Evolutionary conservation across 1,140 invertebrate species (phyloP), one percentile per base, ranked within the genome.

Genomic region (Planococcus citri): DNA sequence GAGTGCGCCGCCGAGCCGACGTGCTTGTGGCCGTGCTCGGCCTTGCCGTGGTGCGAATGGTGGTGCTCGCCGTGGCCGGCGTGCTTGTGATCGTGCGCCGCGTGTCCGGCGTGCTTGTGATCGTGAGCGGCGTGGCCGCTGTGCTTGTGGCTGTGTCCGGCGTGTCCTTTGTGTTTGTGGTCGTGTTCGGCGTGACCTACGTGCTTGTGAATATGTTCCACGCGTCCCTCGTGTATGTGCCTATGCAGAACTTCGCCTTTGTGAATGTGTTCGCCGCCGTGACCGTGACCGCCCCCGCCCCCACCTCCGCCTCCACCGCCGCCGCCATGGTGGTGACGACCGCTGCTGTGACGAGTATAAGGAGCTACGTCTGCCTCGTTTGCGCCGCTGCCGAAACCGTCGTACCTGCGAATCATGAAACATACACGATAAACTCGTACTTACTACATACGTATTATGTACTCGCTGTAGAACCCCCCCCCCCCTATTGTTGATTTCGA

Each of bases 171-270:
- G 38, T 73, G 72, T 22, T 70, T 71, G 67, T 73, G 72, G 21
- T 71, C 69, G 67, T 73, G 72, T 17, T 70, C 70, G 0, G 69
- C 70, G 27, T 73, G 70, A 22, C 72, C 72, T 22, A 70, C 38
- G 61, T 73, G 72, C 29, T 73, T 73, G 37, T 73, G 72, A 12
- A 73, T 73, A 24, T 73, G 72, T 10, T 73, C 72, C 17, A 73
- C 72, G 37, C 70, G 67, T 1, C 72, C 72, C 24, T 73, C 72
- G 57, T 73, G 72, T 10, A 73, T 71, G 51, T 73, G 72, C 27
- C 70, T 61, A 37, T 73, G 72, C 22, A 73, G 71, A 24, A 73
- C 72, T 69, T 73, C 72, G 17, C 72, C 72, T 33, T 73, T 71
- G 61, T 73, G 72, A 10, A 71, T 68, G 69, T 73, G 72, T 6